Percentiles rank a stretch among this genome's conserved stretches.
Evolutionary conservation across 2,797 vertebrate genomes (phyloP).

Genomic region (Squalus acanthias): DNA sequence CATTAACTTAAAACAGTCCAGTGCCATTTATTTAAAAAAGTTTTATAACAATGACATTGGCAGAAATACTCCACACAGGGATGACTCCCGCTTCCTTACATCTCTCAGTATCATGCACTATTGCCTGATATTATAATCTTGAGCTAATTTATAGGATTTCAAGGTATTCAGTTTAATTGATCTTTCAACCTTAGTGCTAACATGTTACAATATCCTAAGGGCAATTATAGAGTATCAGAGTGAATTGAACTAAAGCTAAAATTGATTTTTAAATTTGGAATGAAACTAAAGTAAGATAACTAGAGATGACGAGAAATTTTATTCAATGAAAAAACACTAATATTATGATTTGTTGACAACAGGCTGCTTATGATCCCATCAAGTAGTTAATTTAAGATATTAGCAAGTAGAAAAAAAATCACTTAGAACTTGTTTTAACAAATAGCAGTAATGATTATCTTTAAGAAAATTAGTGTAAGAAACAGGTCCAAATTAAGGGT

Average conservation of each 20-base stretch:
- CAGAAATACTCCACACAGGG: neutral
- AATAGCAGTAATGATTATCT: neutral
- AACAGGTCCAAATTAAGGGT: neutral
- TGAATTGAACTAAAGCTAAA: neutral
- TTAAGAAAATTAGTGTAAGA: neutral
- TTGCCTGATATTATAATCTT: neutral
- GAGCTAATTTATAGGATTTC: neutral
- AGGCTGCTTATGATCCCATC: neutral
- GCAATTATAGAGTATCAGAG: neutral
- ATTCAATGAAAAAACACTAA: neutral
- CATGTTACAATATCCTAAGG: neutral
- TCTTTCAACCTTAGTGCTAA: neutral
- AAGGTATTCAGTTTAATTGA: slow-evolving; percentile 17
- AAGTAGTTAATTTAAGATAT: neutral
- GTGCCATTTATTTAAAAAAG: neutral
- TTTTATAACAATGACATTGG: neutral
- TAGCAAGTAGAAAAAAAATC: neutral
- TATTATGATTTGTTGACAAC: neutral
- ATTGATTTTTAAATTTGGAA: neutral
- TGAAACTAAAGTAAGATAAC: neutral
- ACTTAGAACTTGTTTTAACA: neutral
- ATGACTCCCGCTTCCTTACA: neutral
- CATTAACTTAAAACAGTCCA: neutral
- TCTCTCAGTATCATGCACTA: neutral
- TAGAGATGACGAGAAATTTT: neutral